Conservation (phyloP, 1,140 invertebrate genomes). For the Grapholita molesta region DNA sequence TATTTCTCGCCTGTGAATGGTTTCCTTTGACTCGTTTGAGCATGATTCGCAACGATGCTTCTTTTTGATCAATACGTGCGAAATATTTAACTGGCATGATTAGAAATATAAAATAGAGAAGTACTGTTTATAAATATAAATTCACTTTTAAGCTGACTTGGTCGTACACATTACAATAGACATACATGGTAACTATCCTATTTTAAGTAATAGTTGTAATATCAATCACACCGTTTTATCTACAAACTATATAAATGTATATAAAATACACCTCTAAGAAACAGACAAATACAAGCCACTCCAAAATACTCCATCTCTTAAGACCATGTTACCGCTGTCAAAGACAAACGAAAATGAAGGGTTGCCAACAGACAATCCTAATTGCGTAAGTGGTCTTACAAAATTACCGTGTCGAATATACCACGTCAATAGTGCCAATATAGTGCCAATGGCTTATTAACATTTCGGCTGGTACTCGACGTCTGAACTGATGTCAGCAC, state of each 20-base stretch:
- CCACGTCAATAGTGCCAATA: conserved; percentile 17
- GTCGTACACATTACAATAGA: too few species aligned
- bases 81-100: neutral
- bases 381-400: neutral
- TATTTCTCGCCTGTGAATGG: neutral
- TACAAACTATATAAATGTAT: too few species aligned
- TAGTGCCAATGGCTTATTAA: conserved; percentile 53
- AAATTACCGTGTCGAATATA: neutral
- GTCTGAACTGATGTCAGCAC: conserved; percentile 53
- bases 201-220: too few species aligned
- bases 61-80: neutral
- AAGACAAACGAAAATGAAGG: too few species aligned
- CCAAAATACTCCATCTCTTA: too few species aligned
- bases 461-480: conserved; percentile 61
- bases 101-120: neutral
- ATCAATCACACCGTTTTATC: too few species aligned
- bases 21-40: neutral
- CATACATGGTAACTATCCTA: too few species aligned
- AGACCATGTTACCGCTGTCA: too few species aligned
- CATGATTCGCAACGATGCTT: neutral
- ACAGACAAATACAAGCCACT: neutral
- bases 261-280: too few species aligned
- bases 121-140: too few species aligned
- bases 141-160: too few species aligned
- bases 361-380: neutral